Evolutionary conservation across 1,140 invertebrate species (phyloP).

Genomic region (Panagrolaimus sp.): DNA sequence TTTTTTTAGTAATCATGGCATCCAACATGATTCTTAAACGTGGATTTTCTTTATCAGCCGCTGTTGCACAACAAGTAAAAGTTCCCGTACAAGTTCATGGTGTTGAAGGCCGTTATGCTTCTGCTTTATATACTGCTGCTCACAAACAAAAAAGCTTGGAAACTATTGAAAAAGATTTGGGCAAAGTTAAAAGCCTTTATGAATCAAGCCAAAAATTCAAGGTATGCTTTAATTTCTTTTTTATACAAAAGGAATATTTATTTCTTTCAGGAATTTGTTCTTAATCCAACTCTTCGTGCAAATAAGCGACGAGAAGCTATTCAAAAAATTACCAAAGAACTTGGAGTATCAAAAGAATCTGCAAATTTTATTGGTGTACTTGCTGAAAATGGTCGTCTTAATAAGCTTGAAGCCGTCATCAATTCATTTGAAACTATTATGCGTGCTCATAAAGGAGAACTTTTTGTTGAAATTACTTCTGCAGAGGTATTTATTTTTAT

Average conservation of each 20-base stretch:
- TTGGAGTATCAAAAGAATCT: conserved; percentile 67
- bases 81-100: conserved; percentile 61
- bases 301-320: conserved; percentile 69
- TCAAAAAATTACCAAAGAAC: conserved; percentile 55
- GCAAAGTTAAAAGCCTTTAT: conserved; percentile 60
- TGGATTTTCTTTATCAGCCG: conserved; percentile 31
- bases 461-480: conserved; percentile 79
- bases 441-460: conserved; percentile 81
- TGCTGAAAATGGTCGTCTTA: conserved; percentile 85
- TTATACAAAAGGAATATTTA: conserved; percentile 26
- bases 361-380: conserved; percentile 73
- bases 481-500: conserved; percentile 67
- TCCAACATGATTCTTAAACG: conserved; percentile 28
- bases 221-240: conserved; percentile 36
- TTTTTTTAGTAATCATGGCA: neutral
- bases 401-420: conserved; percentile 72
- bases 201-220: conserved; percentile 48
- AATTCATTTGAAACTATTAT: conserved; percentile 81
- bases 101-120: conserved; percentile 88
- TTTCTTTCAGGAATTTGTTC: conserved; percentile 72
- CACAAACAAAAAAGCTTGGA: conserved; percentile 81
- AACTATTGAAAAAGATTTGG: conserved; percentile 80
- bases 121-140: conserved; percentile 87
- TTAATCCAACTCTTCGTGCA: conserved; percentile 79
- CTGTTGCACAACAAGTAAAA: conserved; percentile 33